Base-by-base conservation (phyloP, 2,888 invertebrate genomes). In the Ormyrus nitidulus region DNA sequence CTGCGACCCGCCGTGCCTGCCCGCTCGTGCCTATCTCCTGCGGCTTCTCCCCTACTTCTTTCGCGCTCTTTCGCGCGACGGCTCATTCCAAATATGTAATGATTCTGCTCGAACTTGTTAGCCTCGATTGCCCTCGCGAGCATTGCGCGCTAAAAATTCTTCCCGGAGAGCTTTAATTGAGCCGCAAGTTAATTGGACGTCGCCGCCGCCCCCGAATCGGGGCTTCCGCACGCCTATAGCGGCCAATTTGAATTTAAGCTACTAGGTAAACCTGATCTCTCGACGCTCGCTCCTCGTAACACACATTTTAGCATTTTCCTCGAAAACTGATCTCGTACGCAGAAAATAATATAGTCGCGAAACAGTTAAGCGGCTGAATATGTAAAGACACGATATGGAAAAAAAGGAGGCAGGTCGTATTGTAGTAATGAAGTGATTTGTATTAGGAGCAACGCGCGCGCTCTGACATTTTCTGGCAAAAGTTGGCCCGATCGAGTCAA, bases 101-200 rank as follows among this genome's bases (percentile, higher is more conserved):
- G 34, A 34, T 34, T 34, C 34, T 4, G 34, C 34, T 34, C 34
- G 34, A 34, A 34, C 34, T 34, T 34, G 68, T 68, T 68, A 68
- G 56, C 54, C 68, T 56, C 54, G 68, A 65, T 68, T 34, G 11
- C 53, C 44, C 44, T 68, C 44, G 4, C 9, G 9, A 11, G 51
- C n/a, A 11, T n/a, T 51, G 34, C 46, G 68, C 56, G 68, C 68
- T 68, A 68, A 53, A 54, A 68, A 68, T n/a, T 44, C 54, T 68
- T 68, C 44, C 44, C 53, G 54, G 54, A 8, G 6, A 34, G 34
- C 34, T 34, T 34, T 34, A 34, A 4, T 34, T 34, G 34, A 34
- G 34, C 34, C 34, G 34, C 34, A 34, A 34, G 34, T 34, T 34
- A 34, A 34, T 34, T 34, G 34, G 34, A 34, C 34, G 34, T 34